Evolutionary conservation across 1,140 invertebrate genomes (phyloP).

Genomic region (Lucilia cuprina): DNA sequence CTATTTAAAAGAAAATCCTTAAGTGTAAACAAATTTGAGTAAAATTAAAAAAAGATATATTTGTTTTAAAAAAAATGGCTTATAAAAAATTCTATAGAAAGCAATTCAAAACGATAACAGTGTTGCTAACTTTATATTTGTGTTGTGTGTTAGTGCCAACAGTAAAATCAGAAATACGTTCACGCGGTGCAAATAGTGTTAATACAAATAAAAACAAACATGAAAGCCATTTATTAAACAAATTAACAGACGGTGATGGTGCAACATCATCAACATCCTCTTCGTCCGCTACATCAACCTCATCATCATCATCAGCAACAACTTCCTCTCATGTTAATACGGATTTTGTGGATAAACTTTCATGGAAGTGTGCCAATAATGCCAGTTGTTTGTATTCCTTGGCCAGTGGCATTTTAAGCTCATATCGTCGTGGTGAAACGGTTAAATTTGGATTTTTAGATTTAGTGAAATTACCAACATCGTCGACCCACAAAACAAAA

Average conservation of each 20-base stretch:
- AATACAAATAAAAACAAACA: background rate
- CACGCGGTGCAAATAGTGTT: constrained; percentile 42
- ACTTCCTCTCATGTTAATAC: constrained; percentile 46
- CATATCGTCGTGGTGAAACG: constrained; percentile 54
- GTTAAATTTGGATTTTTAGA: constrained; percentile 58
- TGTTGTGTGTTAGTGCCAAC: constrained; percentile 30
- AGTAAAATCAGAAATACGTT: constrained; percentile 47
- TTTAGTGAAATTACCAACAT: constrained; percentile 48
- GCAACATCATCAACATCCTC: background rate
- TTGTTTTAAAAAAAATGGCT: constrained; percentile 1
- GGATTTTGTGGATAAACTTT: constrained; percentile 55
- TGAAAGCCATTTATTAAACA: constrained; percentile 13
- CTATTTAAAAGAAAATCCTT: background rate
- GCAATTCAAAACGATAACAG: background rate
- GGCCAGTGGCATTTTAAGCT: constrained; percentile 50
- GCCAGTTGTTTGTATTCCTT: constrained; percentile 54
- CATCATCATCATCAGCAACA: background rate
- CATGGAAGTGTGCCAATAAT: constrained; percentile 61
- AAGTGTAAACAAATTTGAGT: background rate
- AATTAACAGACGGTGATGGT: background rate
- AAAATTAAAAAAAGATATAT: background rate
- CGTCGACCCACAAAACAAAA: constrained; percentile 16
- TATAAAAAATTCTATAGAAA: background rate
- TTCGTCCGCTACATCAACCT: constrained; percentile 28
- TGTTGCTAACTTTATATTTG: background rate